These are phyloP conservation scores for Trichogramma evanescens DNA, from an alignment of 2,888 invertebrate species.

Conservation along the genomic window DNA sequence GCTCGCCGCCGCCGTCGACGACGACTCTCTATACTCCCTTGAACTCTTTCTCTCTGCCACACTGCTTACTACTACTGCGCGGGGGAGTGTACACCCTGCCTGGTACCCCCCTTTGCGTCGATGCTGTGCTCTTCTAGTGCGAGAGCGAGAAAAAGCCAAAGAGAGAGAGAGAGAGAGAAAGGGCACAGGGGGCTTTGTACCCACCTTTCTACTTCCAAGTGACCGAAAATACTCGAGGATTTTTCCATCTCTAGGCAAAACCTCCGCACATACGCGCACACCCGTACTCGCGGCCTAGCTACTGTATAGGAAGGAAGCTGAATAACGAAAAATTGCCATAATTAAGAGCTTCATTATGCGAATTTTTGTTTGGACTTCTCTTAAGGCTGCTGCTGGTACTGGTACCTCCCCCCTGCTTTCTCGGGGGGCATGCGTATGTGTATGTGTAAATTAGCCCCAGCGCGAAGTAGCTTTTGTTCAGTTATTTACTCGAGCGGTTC, in stretches of 20 bases:
- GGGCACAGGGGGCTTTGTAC: slow-evolving; percentile 6
- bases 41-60: slow-evolving; percentile 3
- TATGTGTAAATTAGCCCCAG: background rate
- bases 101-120: background rate
- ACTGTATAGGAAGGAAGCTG: slow-evolving; percentile 17
- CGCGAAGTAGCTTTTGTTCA: slow-evolving; percentile 7
- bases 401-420: too few relatives aligned
- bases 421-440: too few relatives aligned
- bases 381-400: too few relatives aligned
- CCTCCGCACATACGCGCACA: too few relatives aligned
- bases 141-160: too few relatives aligned
- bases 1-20: slow-evolving; percentile 8
- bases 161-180: too few relatives aligned
- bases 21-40: slow-evolving; percentile 14
- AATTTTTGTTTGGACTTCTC: slow-evolving; percentile 17
- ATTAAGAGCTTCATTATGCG: slow-evolving; percentile 24
- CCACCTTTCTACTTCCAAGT: slow-evolving; percentile 10
- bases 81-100: background rate
- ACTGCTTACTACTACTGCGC: background rate
- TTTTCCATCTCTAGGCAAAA: background rate
- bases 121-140: too few relatives aligned
- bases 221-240: slow-evolving; percentile 23
- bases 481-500: slow-evolving; percentile 8
- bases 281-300: too few relatives aligned
- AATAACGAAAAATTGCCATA: slow-evolving; percentile 24